Base-by-base conservation (phyloP, 2,113 vertebrate species). In the Petromus typicus region DNA sequence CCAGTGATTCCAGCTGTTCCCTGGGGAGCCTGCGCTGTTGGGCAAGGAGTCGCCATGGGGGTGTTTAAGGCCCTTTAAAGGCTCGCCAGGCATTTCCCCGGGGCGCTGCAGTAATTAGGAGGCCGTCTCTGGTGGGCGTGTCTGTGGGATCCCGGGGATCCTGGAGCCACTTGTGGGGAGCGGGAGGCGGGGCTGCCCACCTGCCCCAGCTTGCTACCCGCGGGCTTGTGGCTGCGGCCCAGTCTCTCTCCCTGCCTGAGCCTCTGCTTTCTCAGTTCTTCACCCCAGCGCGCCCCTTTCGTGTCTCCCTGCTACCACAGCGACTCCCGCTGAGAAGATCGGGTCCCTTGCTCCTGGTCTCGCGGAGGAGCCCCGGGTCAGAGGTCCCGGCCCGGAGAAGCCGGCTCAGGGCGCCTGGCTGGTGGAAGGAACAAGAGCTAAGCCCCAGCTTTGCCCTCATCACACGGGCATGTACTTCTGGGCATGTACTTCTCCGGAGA, bases 1-100 rank as follows among this genome's bases (percentile, higher is more conserved):
- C 18, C 0, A 34, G 69, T 9, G 57, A 13, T 51, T 75, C 81
- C 17, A 34, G 79, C 59, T 23, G 45, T 18, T 0, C 85, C 34
- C 64, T 32, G 18, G 34, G 87, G 93, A 92, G 5, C 56, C 51
- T 20, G 66, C 2, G 0, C 67, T 76, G 10, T 57, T 23, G 56
- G 88, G 89, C 91, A 87, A 76, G 43, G 56, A 45, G 34, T 45
- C 2, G 2, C 76, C 92, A 34, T 37, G 59, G 86, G 48, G 57
- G 75, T 27, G 64, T 86, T 92, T 85, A 92, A 84, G 32, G 23
- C 16, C 45, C 64, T 85, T 92, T 86, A 64, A 89, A 86, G 17
- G 40, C 27, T 30, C 16, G 40, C 57, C 9, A 4, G 27, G 61
- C 27, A 18, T 94, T 69, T 22, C 86, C 59, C 66, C 0, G 25